A percentile compares a stretch with the other conserved stretches of the same genome.
phyloP scores from a whole-genome alignment of 1,140 invertebrate species.

The Dysdera silvatica region DNA sequence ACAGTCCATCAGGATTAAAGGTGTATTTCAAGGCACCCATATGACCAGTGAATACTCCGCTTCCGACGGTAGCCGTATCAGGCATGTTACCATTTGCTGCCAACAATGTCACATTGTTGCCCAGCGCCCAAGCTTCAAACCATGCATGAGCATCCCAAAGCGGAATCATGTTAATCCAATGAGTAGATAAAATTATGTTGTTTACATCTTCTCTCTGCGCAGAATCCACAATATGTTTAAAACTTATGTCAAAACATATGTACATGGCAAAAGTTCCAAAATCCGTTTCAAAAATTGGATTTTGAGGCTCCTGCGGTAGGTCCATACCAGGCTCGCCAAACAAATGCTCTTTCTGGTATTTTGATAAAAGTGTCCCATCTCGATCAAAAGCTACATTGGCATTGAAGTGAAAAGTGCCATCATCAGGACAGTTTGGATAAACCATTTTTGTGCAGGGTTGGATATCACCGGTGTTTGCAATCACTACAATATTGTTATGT shows the following conservation, averaged over 20 bases:
- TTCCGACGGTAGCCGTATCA: not conserved
- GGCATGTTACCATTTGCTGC: constrained; percentile 50
- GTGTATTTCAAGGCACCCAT: not conserved
- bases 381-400: constrained; percentile 66
- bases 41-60: constrained; percentile 27
- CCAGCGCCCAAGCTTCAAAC: constrained; percentile 51
- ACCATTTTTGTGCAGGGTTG: not conserved
- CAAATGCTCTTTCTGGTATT: constrained; percentile 68
- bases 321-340: constrained; percentile 52
- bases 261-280: constrained; percentile 58
- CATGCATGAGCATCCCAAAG: constrained; percentile 52
- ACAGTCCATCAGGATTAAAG: not conserved
- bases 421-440: constrained; percentile 37
- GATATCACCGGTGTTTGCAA: constrained; percentile 56
- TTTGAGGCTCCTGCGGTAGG: constrained; percentile 46
- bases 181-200: too few relatives aligned
- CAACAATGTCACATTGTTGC: constrained; percentile 52
- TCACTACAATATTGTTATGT: constrained; percentile 51
- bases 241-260: constrained; percentile 66
- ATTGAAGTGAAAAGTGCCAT: constrained; percentile 55
- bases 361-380: constrained; percentile 50
- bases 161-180: too few relatives aligned
- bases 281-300: constrained; percentile 53
- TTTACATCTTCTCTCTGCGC: constrained; percentile 64
- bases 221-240: constrained; percentile 54